Conservation (phyloP, 2,888 invertebrate species). For the Ryuthela nishihirai region DNA sequence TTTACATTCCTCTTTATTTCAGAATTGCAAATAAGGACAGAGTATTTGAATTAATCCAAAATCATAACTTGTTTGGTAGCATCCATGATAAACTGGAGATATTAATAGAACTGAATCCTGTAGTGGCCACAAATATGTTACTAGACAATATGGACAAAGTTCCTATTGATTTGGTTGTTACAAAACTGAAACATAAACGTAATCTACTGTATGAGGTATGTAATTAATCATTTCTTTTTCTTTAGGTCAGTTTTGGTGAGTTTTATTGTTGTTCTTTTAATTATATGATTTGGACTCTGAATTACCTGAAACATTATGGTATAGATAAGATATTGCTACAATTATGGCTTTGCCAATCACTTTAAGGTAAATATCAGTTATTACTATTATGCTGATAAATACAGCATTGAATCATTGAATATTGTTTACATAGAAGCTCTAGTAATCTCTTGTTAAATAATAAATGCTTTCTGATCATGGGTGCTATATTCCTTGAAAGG, state of each 20-base stretch:
- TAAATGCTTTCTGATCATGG: no score
- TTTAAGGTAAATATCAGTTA: no score
- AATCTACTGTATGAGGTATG: constrained; percentile 69
- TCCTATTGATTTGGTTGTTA: constrained; percentile 74
- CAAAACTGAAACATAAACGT: constrained; percentile 69
- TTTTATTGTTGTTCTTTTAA: no score
- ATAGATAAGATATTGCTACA: no score
- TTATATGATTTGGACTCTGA: no score
- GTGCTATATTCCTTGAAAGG: no score
- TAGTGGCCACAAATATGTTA: constrained; percentile 75
- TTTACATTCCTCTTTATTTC: constrained; percentile 18
- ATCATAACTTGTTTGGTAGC: constrained; percentile 74
- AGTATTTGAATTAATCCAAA: constrained; percentile 80
- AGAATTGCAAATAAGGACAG: constrained; percentile 75
- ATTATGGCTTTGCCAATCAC: no score
- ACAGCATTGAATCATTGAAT: no score
- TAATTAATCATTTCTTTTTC: constrained; percentile 23
- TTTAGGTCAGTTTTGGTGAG: background rate
- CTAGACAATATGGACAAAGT: constrained; percentile 65
- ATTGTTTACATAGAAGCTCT: no score
- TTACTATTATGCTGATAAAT: no score
- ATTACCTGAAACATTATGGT: no score
- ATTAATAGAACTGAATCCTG: constrained; percentile 79
- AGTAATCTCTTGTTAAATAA: no score
- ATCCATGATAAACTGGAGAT: constrained; percentile 83